Evolutionary conservation across 2,113 vertebrate genomes (phyloP).

Genomic region (Pithys albifrons): DNA sequence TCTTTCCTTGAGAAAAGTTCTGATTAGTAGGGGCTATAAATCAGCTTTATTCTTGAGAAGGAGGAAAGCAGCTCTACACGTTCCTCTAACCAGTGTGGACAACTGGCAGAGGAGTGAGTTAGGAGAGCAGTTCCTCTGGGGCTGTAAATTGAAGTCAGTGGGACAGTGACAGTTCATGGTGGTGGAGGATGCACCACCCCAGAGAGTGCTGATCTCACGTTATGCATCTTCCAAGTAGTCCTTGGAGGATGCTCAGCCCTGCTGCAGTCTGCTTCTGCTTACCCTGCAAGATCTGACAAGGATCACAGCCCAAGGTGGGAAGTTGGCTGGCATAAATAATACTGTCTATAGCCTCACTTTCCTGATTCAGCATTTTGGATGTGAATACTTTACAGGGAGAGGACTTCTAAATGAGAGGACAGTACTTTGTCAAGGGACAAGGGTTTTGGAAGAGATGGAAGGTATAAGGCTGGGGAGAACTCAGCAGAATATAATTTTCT

Average conservation of each 20-base stretch:
- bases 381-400: neutral
- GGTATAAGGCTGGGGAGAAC: neutral
- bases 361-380: conserved; percentile 34
- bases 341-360: neutral
- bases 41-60: neutral
- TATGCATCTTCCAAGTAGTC: neutral
- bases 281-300: conserved; percentile 48
- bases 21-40: neutral
- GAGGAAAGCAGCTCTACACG: neutral
- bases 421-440: neutral
- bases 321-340: conserved; percentile 46
- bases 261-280: conserved; percentile 50
- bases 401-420: neutral
- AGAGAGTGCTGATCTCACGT: neutral
- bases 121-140: neutral
- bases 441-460: neutral
- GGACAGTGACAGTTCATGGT: neutral
- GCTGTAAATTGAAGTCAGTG: conserved; percentile 7
- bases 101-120: neutral
- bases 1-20: neutral
- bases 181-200: conserved; percentile 1
- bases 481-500: neutral
- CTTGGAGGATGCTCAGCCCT: conserved; percentile 39
- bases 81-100: neutral
- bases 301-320: conserved; percentile 55